Conservation (phyloP, 2,113 vertebrate genomes). For the Proteles cristata region DNA sequence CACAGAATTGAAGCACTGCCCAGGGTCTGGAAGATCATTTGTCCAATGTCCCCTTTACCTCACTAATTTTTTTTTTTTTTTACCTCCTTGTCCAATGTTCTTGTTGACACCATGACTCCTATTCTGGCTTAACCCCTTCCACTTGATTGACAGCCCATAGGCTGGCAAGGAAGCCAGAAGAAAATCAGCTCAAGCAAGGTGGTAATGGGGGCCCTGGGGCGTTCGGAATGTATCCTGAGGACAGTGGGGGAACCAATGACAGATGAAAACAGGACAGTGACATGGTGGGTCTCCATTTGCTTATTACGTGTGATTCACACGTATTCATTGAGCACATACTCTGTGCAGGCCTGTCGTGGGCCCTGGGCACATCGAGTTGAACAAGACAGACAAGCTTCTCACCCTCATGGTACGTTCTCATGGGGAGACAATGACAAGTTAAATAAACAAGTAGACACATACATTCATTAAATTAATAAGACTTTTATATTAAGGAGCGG, state of each 20-base stretch:
- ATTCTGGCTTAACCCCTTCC: too few species aligned
- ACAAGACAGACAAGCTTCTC: background rate
- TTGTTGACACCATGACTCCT: fast-evolving
- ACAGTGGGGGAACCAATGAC: background rate
- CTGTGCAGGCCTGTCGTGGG: background rate
- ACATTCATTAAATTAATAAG: background rate
- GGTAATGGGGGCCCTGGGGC: fast-evolving
- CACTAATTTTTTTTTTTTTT: background rate
- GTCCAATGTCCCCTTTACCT: background rate
- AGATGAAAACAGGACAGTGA: background rate
- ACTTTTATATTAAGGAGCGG: background rate
- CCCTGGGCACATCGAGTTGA: fast-evolving
- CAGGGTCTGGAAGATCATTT: background rate
- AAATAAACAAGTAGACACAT: background rate
- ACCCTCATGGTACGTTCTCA: background rate
- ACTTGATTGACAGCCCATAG: fast-evolving
- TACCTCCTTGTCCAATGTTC: background rate
- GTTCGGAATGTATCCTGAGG: background rate
- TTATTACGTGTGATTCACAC: background rate
- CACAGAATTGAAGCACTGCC: background rate
- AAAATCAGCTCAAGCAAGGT: background rate
- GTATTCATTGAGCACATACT: too few species aligned
- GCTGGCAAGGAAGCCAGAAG: background rate
- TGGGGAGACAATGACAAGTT: background rate
- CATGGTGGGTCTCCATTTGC: fast-evolving